Percentiles rank a stretch among this genome's conserved stretches.
These are phyloP conservation scores for Pseudomyrmex flavicornis DNA, from an alignment of 1,140 invertebrate species.

Conservation along the genomic window DNA sequence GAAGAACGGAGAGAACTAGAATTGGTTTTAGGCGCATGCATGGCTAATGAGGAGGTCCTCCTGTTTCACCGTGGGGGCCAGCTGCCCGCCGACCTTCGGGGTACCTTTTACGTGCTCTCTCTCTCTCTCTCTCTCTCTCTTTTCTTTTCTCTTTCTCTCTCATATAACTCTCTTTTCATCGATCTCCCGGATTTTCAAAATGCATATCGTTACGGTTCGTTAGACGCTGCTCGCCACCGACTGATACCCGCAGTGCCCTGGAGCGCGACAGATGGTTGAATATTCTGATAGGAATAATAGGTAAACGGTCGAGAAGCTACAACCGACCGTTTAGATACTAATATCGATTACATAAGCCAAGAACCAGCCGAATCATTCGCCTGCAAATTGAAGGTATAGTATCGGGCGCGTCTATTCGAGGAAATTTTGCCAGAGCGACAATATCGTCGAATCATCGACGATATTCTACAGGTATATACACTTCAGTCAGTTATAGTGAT, in stretches of 20 bases:
- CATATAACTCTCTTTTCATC: constrained; percentile 52
- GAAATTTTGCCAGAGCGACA: background rate
- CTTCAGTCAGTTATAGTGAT: too few species aligned
- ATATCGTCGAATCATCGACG: background rate
- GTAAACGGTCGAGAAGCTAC: constrained; percentile 67
- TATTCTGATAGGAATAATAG: constrained; percentile 68
- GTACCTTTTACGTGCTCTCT: constrained; percentile 54
- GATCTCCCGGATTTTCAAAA: constrained; percentile 62
- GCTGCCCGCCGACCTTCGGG: constrained; percentile 69
- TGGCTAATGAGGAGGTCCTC: constrained; percentile 81
- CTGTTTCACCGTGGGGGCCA: constrained; percentile 64
- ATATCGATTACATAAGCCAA: constrained; percentile 7
- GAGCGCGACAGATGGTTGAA: constrained; percentile 70
- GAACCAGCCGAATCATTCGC: constrained; percentile 12
- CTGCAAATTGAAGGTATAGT: constrained; percentile 11
- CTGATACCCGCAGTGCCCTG: constrained; percentile 69
- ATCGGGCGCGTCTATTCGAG: background rate
- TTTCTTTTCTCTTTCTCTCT: constrained; percentile 20
- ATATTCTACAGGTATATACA: too few species aligned
- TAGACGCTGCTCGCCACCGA: constrained; percentile 67
- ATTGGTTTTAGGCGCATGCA: constrained; percentile 83
- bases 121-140: background rate
- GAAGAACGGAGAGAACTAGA: constrained; percentile 66
- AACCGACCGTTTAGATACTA: constrained; percentile 55
- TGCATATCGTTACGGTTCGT: constrained; percentile 60